These are phyloP conservation scores for Drosophila eohydei DNA, from an alignment of 2,888 invertebrate species.

Conservation along the genomic window DNA sequence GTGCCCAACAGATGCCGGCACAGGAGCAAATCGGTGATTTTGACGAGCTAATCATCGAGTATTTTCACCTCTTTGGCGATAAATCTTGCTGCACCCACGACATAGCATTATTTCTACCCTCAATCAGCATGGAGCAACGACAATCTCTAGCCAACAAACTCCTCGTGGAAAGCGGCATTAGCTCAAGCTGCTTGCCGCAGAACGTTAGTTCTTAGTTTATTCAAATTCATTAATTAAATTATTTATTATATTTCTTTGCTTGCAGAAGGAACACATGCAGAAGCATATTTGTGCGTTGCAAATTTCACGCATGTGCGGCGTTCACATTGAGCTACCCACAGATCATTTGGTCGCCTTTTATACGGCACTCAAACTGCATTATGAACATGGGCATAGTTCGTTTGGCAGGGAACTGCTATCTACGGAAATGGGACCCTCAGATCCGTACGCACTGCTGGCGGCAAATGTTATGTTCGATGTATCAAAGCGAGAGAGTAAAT, in stretches of 20 bases:
- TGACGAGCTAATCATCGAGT: conserved; percentile 90
- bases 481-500: conserved; percentile 86
- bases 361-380: conserved; percentile 88
- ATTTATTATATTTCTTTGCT: not conserved
- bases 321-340: conserved; percentile 86
- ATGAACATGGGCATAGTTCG: conserved; percentile 87
- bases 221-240: not conserved
- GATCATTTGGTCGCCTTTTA: conserved; percentile 87
- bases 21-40: conserved; percentile 87
- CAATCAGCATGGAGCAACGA: conserved; percentile 87
- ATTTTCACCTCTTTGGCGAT: conserved; percentile 92
- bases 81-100: conserved; percentile 95
- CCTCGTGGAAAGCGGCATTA: conserved; percentile 88
- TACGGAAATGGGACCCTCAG: conserved; percentile 91
- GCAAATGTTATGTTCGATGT: conserved; percentile 86
- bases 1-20: conserved; percentile 86
- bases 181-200: conserved; percentile 88
- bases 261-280: conserved; percentile 91
- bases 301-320: conserved; percentile 90
- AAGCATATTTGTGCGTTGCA: conserved; percentile 92
- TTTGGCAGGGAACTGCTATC: conserved; percentile 87
- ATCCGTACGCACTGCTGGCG: conserved; percentile 92
- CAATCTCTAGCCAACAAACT: conserved; percentile 87
- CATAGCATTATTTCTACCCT: conserved; percentile 90
- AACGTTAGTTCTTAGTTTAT: conserved; percentile 85